Base-by-base conservation (phyloP, 2,113 vertebrate species). In the Eublepharis macularius region DNA sequence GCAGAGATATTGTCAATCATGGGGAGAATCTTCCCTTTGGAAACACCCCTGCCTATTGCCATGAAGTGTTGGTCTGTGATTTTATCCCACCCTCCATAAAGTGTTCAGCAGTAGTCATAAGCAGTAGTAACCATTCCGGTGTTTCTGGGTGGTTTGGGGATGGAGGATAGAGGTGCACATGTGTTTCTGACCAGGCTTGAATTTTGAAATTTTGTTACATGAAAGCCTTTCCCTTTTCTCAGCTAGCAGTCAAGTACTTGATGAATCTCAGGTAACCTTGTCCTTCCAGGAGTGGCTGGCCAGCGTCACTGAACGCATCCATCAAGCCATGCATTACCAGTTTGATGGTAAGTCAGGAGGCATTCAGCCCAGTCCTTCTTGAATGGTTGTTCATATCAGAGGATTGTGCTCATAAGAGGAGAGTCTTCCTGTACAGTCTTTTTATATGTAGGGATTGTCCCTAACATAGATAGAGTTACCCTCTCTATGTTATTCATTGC, bases 311-410 rank as follows among this genome's bases (percentile, higher is more conserved):
- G 98, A 99, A 88, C 96, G 97, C 78, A 98, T 99, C 93, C 98
- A 99, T 66, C 98, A 98, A 83, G 98, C 97, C 4, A 98, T 98
- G 98, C 98, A 98, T 90, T 98, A 97, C 95, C 98, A 98, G 93
- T 98, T 96, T 82, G 97, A 98, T 45, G 98, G 98, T 99, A 90
- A 96, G 94, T 87, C 36, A 21, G 77, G 45, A 21, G 1, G 75
- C 39, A 4, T 10, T 43, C 2, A n/a, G 57, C 68, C 24, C 32
- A 5, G 4, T 17, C 13, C 3, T 21, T 32, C 39, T 4, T 2
- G 14, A 43, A 43, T 4, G 13, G 68, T 1, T 12, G 2, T 32
- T 10, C 12, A 19, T 5, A 17, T 12, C 29, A 60, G 2, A 39
- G 32, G 17, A 19, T 4, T 39, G 3, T 29, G 4, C 57, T 60